Conservation (phyloP, 2,113 vertebrate genomes). For the Mirza zaza region DNA sequence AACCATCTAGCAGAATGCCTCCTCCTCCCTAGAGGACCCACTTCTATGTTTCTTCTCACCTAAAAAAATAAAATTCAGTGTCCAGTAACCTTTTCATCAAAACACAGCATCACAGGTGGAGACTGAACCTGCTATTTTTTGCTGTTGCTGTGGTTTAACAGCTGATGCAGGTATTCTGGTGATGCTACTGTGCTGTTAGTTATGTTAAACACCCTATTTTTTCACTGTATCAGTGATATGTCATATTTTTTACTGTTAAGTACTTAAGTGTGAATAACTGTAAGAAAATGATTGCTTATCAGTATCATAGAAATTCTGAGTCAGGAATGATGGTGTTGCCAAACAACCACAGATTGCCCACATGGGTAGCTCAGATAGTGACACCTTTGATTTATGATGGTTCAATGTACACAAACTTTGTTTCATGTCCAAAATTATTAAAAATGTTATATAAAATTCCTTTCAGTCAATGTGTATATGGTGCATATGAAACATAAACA, state of each 20-base stretch:
- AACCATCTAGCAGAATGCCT: background rate
- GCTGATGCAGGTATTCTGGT: background rate
- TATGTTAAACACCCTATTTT: background rate
- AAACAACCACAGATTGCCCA: background rate
- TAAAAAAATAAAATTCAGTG: background rate
- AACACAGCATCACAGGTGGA: background rate
- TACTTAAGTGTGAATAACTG: background rate
- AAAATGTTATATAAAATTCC: background rate
- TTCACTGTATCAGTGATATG: background rate
- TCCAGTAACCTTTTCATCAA: background rate
- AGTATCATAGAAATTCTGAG: background rate
- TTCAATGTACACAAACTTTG: background rate
- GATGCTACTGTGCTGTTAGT: background rate
- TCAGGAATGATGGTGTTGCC: background rate
- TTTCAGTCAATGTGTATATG: background rate
- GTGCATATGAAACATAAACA: background rate
- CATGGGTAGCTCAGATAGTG: background rate
- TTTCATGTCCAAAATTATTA: background rate
- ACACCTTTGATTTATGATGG: background rate
- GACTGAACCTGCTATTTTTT: background rate
- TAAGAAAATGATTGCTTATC: background rate
- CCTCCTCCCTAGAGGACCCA: background rate
- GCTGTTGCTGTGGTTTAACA: background rate
- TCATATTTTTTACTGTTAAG: background rate
- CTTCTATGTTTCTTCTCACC: background rate